These are phyloP conservation scores for Eupithecia centaureata DNA, from an alignment of 2,888 invertebrate genomes.

Conservation along the genomic window DNA sequence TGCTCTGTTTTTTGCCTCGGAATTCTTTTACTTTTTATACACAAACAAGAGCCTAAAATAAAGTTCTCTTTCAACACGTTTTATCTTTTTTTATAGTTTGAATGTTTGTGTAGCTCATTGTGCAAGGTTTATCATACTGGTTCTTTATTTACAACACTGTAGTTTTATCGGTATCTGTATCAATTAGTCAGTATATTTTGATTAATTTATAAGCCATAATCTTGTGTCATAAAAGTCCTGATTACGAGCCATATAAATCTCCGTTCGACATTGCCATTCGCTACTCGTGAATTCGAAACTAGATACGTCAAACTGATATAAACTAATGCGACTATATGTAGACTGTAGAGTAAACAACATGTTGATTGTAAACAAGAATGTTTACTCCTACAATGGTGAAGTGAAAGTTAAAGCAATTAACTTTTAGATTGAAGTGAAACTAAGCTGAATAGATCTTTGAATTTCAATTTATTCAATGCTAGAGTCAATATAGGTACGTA, in stretches of 20 bases:
- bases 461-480: slow-evolving; percentile 6
- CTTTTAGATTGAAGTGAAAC: slow-evolving; percentile 18
- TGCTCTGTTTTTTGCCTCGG: slow-evolving; percentile 24
- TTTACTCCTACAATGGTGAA: slow-evolving; percentile 6
- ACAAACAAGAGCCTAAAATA: slow-evolving; percentile 17
- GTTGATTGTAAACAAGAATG: slow-evolving; percentile 32
- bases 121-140: slow-evolving; percentile 10
- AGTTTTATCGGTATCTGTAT: slow-evolving; percentile 9
- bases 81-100: slow-evolving; percentile 15
- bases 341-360: slow-evolving; percentile 41
- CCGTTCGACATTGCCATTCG: background rate
- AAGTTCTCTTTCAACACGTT: slow-evolving; percentile 19
- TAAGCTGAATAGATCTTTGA: slow-evolving; percentile 3
- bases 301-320: slow-evolving; percentile 20
- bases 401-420: slow-evolving; percentile 20
- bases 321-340: slow-evolving; percentile 25
- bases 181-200: slow-evolving; percentile 13
- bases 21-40: slow-evolving; percentile 25
- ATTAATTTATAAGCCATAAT: slow-evolving; percentile 18
- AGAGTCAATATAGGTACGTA: background rate
- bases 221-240: slow-evolving; percentile 18
- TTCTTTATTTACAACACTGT: slow-evolving; percentile 5
- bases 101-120: slow-evolving; percentile 13
- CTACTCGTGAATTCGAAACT: slow-evolving; percentile 10
- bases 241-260: slow-evolving; percentile 16